Evolutionary conservation across 2,797 vertebrate genomes (phyloP).

Genomic region (Sebastes elongatus): DNA sequence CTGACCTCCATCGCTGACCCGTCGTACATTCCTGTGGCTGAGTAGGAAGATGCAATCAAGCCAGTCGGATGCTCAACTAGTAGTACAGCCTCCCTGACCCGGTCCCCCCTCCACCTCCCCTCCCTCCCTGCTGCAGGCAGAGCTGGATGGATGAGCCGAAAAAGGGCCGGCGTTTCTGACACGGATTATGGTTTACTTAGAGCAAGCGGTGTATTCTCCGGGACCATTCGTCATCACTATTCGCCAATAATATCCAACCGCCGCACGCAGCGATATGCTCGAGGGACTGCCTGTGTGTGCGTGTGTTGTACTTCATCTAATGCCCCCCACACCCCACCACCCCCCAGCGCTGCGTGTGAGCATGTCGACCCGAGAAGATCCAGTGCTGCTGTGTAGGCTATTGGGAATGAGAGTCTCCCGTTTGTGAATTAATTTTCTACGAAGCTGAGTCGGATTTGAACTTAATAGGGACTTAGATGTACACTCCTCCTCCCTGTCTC

Average conservation of each 20-base stretch:
- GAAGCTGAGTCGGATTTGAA: constrained; percentile 58
- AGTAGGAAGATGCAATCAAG: neutral
- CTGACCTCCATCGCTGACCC: constrained; percentile 15
- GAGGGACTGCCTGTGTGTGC: constrained; percentile 23
- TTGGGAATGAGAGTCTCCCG: constrained; percentile 18
- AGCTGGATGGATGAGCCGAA: constrained; percentile 35
- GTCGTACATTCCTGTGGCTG: neutral
- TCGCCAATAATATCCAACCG: constrained; percentile 54
- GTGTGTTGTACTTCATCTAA: constrained; percentile 37
- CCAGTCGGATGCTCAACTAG: neutral
- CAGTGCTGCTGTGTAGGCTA: constrained; percentile 11
- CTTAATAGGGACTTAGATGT: constrained; percentile 57
- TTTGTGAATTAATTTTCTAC: constrained; percentile 61
- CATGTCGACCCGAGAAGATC: constrained; percentile 19
- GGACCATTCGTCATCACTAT: constrained; percentile 68
- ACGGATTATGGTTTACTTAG: constrained; percentile 79
- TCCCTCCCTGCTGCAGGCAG: neutral
- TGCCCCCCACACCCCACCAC: neutral
- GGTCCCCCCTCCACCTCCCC: neutral
- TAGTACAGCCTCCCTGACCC: neutral
- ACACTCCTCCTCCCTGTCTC: constrained; percentile 36
- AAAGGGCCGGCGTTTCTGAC: constrained; percentile 50
- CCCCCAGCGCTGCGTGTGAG: neutral
- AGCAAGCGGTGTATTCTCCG: constrained; percentile 45
- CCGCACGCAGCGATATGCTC: constrained; percentile 55